Percentiles rank a stretch among this genome's conserved stretches.
Evolutionary conservation across 2,113 vertebrate genomes (phyloP).

Genomic region (Malaclemys terrapin): DNA sequence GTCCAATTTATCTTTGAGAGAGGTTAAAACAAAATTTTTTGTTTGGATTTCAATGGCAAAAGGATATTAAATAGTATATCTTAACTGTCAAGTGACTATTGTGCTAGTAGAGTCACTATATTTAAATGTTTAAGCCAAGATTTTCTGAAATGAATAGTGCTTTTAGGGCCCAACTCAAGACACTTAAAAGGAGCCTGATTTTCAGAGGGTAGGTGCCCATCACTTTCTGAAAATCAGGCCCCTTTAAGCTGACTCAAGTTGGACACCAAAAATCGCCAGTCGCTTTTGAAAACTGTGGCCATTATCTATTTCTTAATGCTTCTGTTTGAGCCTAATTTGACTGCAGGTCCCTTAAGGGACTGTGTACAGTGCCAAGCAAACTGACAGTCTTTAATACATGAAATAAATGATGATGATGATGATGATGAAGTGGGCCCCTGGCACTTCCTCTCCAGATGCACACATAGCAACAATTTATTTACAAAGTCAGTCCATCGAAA

Average conservation of each 20-base stretch:
- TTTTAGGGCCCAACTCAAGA: not conserved
- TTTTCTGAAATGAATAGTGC: not conserved
- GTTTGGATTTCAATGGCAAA: not conserved
- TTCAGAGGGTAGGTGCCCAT: not conserved
- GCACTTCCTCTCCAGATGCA: not conserved
- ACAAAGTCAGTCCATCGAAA: not conserved
- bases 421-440: rapidly evolving
- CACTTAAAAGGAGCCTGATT: not conserved
- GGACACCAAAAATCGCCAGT: not conserved
- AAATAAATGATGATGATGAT: not conserved
- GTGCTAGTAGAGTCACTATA: not conserved
- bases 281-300: not conserved
- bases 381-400: not conserved
- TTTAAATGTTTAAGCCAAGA: not conserved
- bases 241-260: not conserved
- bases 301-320: not conserved
- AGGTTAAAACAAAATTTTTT: conserved; percentile 10
- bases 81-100: not conserved
- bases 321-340: not conserved
- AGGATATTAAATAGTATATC: not conserved
- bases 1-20: conserved; percentile 26
- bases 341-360: not conserved
- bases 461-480: not conserved
- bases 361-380: not conserved
- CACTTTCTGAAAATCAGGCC: not conserved